Evolutionary conservation across 2,888 invertebrate genomes (phyloP).

Genomic region (Ennomos quercinarius): DNA sequence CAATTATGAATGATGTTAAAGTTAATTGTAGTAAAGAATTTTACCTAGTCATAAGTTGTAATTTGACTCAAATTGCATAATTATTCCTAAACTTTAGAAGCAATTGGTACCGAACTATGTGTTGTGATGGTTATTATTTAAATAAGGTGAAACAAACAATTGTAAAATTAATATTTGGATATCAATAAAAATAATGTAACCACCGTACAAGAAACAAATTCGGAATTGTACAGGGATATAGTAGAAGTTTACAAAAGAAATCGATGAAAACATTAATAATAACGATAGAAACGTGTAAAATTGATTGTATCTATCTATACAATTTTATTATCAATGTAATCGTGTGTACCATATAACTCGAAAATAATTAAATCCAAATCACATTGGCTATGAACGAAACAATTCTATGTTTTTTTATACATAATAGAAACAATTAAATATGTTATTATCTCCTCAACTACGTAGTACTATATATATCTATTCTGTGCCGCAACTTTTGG

Average conservation of each 20-base stretch:
- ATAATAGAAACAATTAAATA: too few relatives aligned
- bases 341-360: too few relatives aligned
- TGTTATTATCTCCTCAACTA: neutral
- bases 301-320: too few relatives aligned
- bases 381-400: too few relatives aligned
- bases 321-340: too few relatives aligned
- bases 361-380: too few relatives aligned
- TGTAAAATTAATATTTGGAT: slow-evolving; percentile 21
- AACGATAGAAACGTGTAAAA: too few relatives aligned
- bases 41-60: slow-evolving; percentile 84
- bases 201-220: slow-evolving; percentile 66
- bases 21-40: slow-evolving; percentile 69
- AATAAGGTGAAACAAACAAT: slow-evolving; percentile 38
- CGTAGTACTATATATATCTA: too few relatives aligned
- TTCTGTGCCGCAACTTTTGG: too few relatives aligned
- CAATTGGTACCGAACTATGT: slow-evolving; percentile 62
- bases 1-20: slow-evolving; percentile 36
- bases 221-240: slow-evolving; percentile 84
- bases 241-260: slow-evolving; percentile 47
- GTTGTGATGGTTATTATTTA: slow-evolving; percentile 64
- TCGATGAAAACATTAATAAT: slow-evolving; percentile 25
- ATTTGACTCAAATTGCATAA: slow-evolving; percentile 66
- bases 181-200: slow-evolving; percentile 33
- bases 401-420: too few relatives aligned
- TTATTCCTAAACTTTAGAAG: slow-evolving; percentile 61